Conservation (phyloP, 2,888 invertebrate genomes). For the Pristionchus arcanus region DNA sequence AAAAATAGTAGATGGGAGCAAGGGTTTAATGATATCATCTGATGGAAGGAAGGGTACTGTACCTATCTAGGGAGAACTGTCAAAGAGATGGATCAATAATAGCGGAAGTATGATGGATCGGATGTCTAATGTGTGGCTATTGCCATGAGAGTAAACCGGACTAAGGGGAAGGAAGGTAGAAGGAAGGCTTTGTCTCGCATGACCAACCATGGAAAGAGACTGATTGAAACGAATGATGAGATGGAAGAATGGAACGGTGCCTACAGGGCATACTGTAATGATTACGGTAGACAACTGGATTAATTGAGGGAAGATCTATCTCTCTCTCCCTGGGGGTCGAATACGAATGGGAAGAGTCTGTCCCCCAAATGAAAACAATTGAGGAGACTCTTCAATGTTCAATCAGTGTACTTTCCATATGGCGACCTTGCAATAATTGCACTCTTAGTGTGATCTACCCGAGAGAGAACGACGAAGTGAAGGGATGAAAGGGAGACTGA, state of each 20-base stretch:
- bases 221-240: conserved; percentile 25
- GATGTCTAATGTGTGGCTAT: conserved; percentile 44
- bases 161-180: not conserved
- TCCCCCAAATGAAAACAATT: conserved; percentile 20
- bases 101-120: conserved; percentile 27
- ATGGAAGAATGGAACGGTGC: not conserved
- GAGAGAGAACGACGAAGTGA: not conserved
- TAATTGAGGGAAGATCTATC: not conserved
- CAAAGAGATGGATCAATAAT: not conserved
- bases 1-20: not conserved
- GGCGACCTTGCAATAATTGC: conserved; percentile 48
- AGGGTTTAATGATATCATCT: not conserved
- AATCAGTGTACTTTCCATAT: conserved; percentile 59
- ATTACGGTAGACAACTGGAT: conserved; percentile 18
- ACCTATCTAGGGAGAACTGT: not conserved
- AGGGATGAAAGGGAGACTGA: not conserved
- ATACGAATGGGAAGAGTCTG: not conserved
- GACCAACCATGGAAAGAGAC: conserved; percentile 23
- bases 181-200: conserved; percentile 37
- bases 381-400: conserved; percentile 16
- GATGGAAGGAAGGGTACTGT: not conserved
- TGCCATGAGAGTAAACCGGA: conserved; percentile 42
- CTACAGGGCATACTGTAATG: not conserved
- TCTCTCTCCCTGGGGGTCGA: conserved; percentile 34
- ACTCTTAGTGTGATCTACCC: conserved; percentile 22